Base-by-base conservation (phyloP, 2,888 invertebrate genomes). In the Balanococcus diminutus region DNA sequence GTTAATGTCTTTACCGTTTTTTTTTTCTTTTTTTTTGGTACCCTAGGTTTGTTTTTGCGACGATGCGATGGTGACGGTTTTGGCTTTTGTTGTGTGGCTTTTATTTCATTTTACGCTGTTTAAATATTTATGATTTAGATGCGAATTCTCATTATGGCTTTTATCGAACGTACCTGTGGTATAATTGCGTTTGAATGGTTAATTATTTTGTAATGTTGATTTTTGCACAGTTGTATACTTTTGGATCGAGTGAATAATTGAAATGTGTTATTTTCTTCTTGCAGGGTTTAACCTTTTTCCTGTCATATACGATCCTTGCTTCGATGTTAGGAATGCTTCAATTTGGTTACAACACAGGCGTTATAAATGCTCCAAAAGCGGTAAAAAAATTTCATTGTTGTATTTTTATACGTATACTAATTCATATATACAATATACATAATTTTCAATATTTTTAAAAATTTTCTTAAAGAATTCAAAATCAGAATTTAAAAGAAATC, bases 261-360 rank as follows among this genome's bases (percentile, higher is more conserved):
- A 51, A 3, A 19, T 22, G 0, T 14, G 11, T 19, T 39, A 22
- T 84, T 42, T 75, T 87, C 88, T 89, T 93, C 93, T 39, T 39
- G 22, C 93, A 97, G 97, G 97, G 97, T 89, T 92, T 97, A 89
- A 97, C 97, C 89, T 96, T 96, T 92, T 97, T 96, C 93, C 93
- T 98, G 89, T 95, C 96, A 88, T 97, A 97, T 91, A 96, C 97
- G 89, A 97, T 97, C 91, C 93, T 97, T 91, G 96, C 97, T 88
- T 96, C 97, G 88, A 97, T 97, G 89, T 93, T 97, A 90, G 97
- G 97, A 87, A 97, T 97, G 97, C 92, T 98, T 89, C 97, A 97
- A 91, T 97, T 98, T 90, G 97, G 97, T 87, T 98, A 97, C 93
- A 98, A 98, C 91, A 97, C 97, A 87, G 97, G 97, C 90, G 97